Percentiles rank a stretch among this genome's conserved stretches.
phyloP scores from a whole-genome alignment of 2,888 invertebrate genomes.

The Eutolmus rufibarbis region DNA sequence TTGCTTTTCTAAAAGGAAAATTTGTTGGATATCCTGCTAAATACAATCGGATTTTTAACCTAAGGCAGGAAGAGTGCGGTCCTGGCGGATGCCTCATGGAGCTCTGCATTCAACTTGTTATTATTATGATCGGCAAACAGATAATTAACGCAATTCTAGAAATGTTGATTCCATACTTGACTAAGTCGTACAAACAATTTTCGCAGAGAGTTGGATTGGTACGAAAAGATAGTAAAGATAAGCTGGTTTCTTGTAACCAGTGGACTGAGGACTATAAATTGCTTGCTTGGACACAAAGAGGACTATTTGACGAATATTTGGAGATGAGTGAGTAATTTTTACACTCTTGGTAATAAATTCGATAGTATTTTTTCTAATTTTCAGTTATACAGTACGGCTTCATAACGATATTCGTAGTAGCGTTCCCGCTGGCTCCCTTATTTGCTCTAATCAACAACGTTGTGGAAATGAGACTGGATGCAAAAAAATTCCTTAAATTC shows the following conservation, averaged over 20 bases:
- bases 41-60: conserved; percentile 76
- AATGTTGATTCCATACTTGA: conserved; percentile 73
- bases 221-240: conserved; percentile 62
- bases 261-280: conserved; percentile 80
- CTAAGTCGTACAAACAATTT: conserved; percentile 63
- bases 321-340: conserved; percentile 75
- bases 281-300: conserved; percentile 69
- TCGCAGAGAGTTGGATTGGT: conserved; percentile 64
- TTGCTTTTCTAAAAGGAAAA: conserved; percentile 79
- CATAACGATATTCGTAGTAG: conserved; percentile 83
- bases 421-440: conserved; percentile 84
- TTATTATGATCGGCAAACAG: conserved; percentile 89
- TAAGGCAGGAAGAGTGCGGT: conserved; percentile 79
- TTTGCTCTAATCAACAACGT: conserved; percentile 84
- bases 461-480: conserved; percentile 83
- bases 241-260: conserved; percentile 67
- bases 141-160: conserved; percentile 79
- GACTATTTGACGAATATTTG: conserved; percentile 81
- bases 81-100: conserved; percentile 88
- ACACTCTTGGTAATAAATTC: background rate
- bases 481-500: conserved; percentile 79
- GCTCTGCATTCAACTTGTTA: conserved; percentile 82
- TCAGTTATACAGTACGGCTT: conserved; percentile 86
- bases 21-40: conserved; percentile 80
- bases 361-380: conserved; percentile 50